Evolutionary conservation across 2,888 invertebrate genomes (phyloP).

Genomic region (Tromatobia lineatoria): DNA sequence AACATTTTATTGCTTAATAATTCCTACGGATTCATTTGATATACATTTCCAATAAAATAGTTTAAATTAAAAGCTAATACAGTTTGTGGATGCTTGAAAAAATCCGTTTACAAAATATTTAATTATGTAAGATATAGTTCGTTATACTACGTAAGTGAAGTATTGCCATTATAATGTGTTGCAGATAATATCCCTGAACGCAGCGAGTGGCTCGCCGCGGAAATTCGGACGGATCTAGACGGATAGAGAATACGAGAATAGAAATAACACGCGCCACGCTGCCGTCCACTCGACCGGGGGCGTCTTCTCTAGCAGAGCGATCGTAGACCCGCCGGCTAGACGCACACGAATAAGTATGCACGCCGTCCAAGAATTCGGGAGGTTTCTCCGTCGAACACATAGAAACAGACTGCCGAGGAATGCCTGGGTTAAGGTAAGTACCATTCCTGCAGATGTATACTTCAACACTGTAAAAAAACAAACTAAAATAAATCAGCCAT

Average conservation of each 20-base stretch:
- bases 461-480: not conserved
- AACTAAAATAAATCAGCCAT: not conserved
- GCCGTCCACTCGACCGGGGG: constrained; percentile 45
- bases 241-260: constrained; percentile 61
- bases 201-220: constrained; percentile 6
- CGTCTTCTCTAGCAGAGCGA: constrained; percentile 47
- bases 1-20: too few species aligned
- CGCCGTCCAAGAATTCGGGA: constrained; percentile 50
- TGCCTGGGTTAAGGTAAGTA: constrained; percentile 51
- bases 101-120: not conserved
- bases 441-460: not conserved
- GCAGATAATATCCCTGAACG: constrained; percentile 16
- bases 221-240: constrained; percentile 64
- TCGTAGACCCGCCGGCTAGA: constrained; percentile 66
- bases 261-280: constrained; percentile 61
- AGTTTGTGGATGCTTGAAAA: not conserved
- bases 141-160: not conserved
- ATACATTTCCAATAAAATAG: not conserved
- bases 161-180: not conserved
- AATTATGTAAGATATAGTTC: not conserved
- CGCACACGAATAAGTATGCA: constrained; percentile 48
- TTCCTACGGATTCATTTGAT: too few species aligned
- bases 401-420: constrained; percentile 11
- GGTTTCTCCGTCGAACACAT: constrained; percentile 34
- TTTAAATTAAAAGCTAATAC: not conserved